A percentile compares a stretch with the other conserved stretches of the same genome.
phyloP scores from a whole-genome alignment of 2,888 invertebrate genomes.

The Rhagonycha fulva region DNA sequence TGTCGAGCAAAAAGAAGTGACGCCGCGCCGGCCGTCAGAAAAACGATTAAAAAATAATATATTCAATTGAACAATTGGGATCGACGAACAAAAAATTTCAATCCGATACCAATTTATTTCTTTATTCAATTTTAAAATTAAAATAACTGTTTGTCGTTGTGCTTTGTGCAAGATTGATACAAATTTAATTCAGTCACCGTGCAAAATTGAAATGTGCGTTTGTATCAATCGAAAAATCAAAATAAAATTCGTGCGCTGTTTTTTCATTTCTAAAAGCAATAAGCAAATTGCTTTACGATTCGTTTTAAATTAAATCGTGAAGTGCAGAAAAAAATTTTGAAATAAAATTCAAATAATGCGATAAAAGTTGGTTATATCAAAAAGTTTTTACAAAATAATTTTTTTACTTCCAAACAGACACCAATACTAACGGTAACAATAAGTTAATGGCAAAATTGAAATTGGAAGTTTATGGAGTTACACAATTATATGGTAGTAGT shows the following conservation, averaged over 20 bases:
- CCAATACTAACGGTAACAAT: not conserved
- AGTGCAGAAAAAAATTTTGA: not conserved
- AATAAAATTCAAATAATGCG: not conserved
- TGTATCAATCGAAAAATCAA: not conserved
- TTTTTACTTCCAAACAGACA: not conserved
- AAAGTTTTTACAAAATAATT: not conserved
- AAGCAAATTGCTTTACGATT: not conserved
- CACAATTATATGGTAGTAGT: not conserved
- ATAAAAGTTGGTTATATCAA: not conserved
- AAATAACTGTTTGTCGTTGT: not conserved
- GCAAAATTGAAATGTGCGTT: not conserved
- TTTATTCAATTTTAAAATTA: not conserved
- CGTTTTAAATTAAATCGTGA: not conserved
- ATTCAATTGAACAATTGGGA: not conserved
- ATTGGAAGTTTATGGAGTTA: not conserved
- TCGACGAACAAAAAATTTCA: not conserved
- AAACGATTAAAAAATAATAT: not conserved
- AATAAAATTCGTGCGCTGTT: not conserved
- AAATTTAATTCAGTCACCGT: not conserved
- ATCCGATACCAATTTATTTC: not conserved
- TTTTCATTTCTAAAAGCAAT: not conserved
- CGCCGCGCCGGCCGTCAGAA: not conserved
- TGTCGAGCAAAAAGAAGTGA: not conserved
- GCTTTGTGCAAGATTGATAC: not conserved
- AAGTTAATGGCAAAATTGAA: constrained; percentile 1